Conservation (phyloP, 1,140 invertebrate genomes). For the Nasonia vitripennis region DNA sequence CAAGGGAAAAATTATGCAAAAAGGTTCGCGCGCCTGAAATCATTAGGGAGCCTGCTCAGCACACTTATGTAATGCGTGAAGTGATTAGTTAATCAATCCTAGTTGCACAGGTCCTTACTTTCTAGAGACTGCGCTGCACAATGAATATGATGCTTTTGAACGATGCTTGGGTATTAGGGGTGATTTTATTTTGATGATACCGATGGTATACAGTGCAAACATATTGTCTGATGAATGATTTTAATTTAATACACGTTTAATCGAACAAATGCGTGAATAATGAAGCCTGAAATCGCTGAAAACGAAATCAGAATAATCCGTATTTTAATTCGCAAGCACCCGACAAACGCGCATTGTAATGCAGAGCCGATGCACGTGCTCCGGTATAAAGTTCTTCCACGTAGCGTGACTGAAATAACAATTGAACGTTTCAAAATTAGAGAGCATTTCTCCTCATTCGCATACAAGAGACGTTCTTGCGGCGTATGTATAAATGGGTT, state of each 20-base stretch:
- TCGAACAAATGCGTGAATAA: neutral
- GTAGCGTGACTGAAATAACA: constrained; percentile 18
- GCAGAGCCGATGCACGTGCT: neutral
- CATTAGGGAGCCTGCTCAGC: neutral
- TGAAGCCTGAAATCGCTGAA: neutral
- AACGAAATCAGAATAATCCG: neutral
- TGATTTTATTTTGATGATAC: too few relatives aligned
- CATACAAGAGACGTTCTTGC: constrained; percentile 8
- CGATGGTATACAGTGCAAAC: too few relatives aligned
- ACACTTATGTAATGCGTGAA: neutral
- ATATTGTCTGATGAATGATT: too few relatives aligned
- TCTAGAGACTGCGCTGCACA: too few relatives aligned
- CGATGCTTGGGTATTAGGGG: too few relatives aligned
- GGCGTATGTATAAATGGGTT: neutral
- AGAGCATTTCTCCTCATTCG: constrained; percentile 48
- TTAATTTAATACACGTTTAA: too few relatives aligned
- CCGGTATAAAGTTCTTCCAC: neutral
- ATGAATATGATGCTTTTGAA: too few relatives aligned
- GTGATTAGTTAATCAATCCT: neutral
- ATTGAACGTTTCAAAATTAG: constrained; percentile 41
- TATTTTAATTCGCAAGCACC: neutral
- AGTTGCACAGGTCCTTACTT: too few relatives aligned
- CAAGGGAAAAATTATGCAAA: neutral
- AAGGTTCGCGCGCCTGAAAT: neutral
- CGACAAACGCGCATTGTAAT: neutral